Conservation (phyloP, 2,797 vertebrate genomes). For the Aplochiton taeniatus region DNA sequence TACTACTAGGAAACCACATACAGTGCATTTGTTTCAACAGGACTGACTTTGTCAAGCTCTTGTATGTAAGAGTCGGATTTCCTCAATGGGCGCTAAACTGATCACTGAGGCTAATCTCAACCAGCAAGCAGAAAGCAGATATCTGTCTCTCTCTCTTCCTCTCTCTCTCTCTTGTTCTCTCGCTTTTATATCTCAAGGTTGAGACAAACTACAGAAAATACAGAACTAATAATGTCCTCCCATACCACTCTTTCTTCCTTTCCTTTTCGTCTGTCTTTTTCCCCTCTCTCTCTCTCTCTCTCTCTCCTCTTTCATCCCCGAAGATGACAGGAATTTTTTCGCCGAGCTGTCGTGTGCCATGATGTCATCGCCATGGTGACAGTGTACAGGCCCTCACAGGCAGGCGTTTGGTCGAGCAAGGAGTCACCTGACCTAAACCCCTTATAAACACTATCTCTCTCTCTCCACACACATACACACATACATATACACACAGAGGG, state of each 20-base stretch:
- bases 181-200: background rate
- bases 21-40: no score
- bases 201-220: no score
- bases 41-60: no score
- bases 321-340: slow-evolving; percentile 63
- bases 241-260: background rate
- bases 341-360: slow-evolving; percentile 62
- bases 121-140: background rate
- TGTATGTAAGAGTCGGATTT: no score
- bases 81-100: no score
- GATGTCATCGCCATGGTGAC: slow-evolving; percentile 68
- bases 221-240: background rate
- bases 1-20: no score
- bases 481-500: no score
- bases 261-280: background rate
- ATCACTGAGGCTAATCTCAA: background rate
- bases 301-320: slow-evolving; percentile 25
- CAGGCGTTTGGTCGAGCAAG: slow-evolving; percentile 54
- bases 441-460: no score
- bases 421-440: no score
- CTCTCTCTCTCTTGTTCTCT: background rate
- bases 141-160: background rate
- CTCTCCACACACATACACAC: no score
- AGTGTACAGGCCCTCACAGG: slow-evolving; percentile 11
- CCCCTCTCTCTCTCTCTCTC: background rate